These are phyloP conservation scores for Carollia perspicillata DNA, from an alignment of 2,113 vertebrate genomes.

Conservation along the genomic window DNA sequence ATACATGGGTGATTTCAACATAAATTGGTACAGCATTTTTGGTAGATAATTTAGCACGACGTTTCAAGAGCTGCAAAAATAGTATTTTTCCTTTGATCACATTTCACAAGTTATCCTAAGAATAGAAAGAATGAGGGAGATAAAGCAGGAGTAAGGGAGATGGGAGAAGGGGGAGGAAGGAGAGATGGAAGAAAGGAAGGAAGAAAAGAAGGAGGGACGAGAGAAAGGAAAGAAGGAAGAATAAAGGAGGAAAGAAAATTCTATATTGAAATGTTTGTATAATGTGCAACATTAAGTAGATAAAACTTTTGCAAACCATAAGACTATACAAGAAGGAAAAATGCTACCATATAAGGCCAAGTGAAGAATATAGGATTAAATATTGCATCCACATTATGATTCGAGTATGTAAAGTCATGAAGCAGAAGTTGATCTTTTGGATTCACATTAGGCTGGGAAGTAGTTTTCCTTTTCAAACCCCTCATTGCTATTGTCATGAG, in stretches of 20 bases:
- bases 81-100: background rate
- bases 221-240: too few species aligned
- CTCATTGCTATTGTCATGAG: background rate
- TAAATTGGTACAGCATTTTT: background rate
- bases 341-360: background rate
- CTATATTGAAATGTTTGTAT: background rate
- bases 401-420: background rate
- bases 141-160: background rate
- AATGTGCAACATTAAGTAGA: background rate
- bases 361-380: background rate
- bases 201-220: too few species aligned
- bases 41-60: background rate
- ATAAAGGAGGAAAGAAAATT: background rate
- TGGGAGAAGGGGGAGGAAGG: background rate
- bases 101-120: background rate
- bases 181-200: too few species aligned
- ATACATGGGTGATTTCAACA: background rate
- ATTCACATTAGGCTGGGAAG: background rate
- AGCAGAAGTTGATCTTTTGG: background rate
- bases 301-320: background rate
- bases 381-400: background rate
- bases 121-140: background rate
- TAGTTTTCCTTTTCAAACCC: background rate
- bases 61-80: conserved; percentile 13
- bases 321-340: background rate